Evolutionary conservation across 2,888 invertebrate genomes (phyloP).

Genomic region (Athetis lepigone): DNA sequence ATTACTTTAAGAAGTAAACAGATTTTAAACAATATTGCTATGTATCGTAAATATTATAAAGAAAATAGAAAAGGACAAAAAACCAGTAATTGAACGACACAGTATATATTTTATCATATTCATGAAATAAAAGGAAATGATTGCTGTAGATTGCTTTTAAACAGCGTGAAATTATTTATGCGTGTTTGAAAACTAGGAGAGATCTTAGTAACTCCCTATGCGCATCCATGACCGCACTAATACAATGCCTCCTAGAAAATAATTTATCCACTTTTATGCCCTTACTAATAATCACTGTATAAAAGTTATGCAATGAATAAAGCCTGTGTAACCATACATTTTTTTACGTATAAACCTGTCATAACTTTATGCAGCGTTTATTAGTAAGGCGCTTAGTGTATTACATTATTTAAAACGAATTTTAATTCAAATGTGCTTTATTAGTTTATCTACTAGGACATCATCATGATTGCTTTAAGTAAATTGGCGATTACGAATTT

Average conservation of each 20-base stretch:
- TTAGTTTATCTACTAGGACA: too few relatives aligned
- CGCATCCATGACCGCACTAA: conserved; percentile 2
- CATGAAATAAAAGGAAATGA: conserved; percentile 31
- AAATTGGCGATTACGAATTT: too few relatives aligned
- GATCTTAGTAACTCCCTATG: conserved; percentile 7
- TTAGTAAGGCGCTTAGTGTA: too few relatives aligned
- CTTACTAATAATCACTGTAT: too few relatives aligned
- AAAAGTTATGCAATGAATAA: too few relatives aligned
- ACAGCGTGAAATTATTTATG: conserved; percentile 46
- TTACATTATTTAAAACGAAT: too few relatives aligned
- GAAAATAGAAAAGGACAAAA: conserved; percentile 21
- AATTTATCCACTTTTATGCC: conserved; percentile 2
- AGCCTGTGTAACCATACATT: too few relatives aligned
- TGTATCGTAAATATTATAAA: conserved; percentile 12
- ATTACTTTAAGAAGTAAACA: conserved; percentile 31
- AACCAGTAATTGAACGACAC: conserved; percentile 12
- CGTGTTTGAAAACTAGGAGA: conserved; percentile 7
- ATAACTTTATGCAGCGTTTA: too few relatives aligned
- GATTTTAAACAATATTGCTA: conserved; percentile 17
- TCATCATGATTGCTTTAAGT: too few relatives aligned
- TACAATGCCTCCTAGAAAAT: not conserved
- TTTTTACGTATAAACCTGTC: too few relatives aligned
- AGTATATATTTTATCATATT: conserved; percentile 36
- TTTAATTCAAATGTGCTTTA: too few relatives aligned
- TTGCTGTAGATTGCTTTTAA: conserved; percentile 20